Conservation (phyloP, 2,113 vertebrate species). For the Stictonetta naevosa region DNA sequence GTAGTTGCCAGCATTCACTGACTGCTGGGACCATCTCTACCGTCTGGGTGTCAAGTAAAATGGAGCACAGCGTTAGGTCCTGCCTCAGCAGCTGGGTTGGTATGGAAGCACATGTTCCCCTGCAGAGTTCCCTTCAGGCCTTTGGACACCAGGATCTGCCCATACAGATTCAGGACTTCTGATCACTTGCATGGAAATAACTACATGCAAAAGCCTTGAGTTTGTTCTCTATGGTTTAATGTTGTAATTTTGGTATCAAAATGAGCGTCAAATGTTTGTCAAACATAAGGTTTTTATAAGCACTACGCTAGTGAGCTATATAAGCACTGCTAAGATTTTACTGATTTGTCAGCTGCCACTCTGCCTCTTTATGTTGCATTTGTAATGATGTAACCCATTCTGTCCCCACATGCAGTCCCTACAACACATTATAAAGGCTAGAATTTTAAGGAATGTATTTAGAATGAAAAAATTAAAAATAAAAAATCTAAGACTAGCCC, state of each 20-base stretch:
- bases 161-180: background rate
- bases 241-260: conserved; percentile 2
- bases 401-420: background rate
- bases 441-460: conserved; percentile 1
- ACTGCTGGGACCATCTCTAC: background rate
- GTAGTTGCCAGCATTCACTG: background rate
- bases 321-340: background rate
- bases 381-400: conserved; percentile 22
- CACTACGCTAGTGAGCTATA: background rate
- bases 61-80: background rate
- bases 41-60: background rate
- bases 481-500: background rate
- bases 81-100: background rate
- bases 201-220: background rate
- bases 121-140: background rate
- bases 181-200: background rate
- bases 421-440: background rate
- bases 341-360: conserved; percentile 15
- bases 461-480: background rate
- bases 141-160: background rate
- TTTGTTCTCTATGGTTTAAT: background rate
- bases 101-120: accelerated
- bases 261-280: background rate
- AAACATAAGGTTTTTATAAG: background rate
- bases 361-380: background rate